Evolutionary conservation across 2,797 vertebrate species (phyloP).

Genomic region (Diplodus sargus): DNA sequence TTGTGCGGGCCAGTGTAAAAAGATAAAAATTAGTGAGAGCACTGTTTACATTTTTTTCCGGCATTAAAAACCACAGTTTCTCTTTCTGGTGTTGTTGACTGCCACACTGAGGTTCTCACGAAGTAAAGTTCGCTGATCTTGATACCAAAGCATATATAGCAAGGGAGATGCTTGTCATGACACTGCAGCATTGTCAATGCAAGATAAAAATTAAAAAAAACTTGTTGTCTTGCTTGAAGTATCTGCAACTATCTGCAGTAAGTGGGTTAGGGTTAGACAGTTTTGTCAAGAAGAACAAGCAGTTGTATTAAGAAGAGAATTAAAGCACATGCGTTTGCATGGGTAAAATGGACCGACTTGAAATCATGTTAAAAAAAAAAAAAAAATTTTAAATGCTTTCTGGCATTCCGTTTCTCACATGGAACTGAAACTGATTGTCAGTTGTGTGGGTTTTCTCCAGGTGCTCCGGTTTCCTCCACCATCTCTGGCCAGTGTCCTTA

Average conservation of each 20-base stretch:
- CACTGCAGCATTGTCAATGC: no score
- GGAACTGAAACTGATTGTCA: no score
- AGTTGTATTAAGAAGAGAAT: not conserved
- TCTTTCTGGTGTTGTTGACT: not conserved
- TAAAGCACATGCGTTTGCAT: not conserved
- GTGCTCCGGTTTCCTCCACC: no score
- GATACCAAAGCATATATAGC: not conserved
- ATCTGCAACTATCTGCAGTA: not conserved
- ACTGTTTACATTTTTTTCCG: not conserved
- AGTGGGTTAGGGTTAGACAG: no score
- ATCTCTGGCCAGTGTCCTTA: no score
- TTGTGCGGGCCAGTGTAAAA: fast-evolving
- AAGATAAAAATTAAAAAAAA: no score
- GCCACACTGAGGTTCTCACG: not conserved
- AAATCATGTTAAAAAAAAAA: not conserved
- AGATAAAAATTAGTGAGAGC: not conserved
- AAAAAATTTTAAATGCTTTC: not conserved
- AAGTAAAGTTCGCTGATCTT: no score
- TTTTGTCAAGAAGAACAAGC: not conserved
- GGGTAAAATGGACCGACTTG: not conserved
- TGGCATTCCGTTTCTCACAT: not conserved
- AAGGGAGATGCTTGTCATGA: no score
- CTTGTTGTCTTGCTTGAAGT: not conserved
- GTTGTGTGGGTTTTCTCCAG: no score
- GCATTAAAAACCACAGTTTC: not conserved